Percentiles rank a stretch among this genome's conserved stretches.
Conservation (phyloP, 2,888 invertebrate species). For the Tyria jacobaeae region DNA sequence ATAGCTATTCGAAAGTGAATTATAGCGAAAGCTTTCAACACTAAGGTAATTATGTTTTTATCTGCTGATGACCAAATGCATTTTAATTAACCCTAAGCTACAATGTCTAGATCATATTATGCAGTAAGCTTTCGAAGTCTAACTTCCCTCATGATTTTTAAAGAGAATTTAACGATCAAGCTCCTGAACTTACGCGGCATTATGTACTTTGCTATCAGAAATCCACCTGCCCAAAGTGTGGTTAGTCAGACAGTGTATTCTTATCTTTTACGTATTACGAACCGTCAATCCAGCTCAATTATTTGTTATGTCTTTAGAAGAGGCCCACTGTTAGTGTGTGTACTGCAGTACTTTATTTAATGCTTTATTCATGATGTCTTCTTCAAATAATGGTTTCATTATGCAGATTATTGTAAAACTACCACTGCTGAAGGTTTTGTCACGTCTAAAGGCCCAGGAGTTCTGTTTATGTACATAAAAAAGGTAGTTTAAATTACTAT, state of each 20-base stretch:
- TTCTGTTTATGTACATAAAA: background rate
- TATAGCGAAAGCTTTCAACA: too few species aligned
- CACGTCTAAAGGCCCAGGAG: background rate
- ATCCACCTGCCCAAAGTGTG: background rate
- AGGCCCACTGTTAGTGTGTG: constrained; percentile 5
- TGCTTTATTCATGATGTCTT: constrained; percentile 12
- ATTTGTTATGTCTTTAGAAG: background rate
- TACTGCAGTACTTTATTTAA: background rate
- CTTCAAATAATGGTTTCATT: constrained; percentile 7
- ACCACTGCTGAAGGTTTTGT: constrained; percentile 11
- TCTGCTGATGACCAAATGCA: too few species aligned
- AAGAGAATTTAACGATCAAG: too few species aligned
- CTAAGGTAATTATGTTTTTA: too few species aligned
- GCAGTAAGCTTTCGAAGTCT: too few species aligned
- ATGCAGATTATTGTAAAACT: constrained; percentile 14
- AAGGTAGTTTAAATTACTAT: constrained; percentile 9
- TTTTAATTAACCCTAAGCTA: too few species aligned
- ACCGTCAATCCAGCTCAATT: background rate
- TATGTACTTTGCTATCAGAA: background rate
- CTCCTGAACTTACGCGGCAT: background rate
- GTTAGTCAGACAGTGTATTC: background rate
- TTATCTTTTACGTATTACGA: background rate
- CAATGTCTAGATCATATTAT: too few species aligned
- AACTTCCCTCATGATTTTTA: too few species aligned
- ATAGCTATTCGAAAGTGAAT: too few species aligned